phyloP scores from a whole-genome alignment of 1,140 invertebrate species.

The Phenacoccus solenopsis region DNA sequence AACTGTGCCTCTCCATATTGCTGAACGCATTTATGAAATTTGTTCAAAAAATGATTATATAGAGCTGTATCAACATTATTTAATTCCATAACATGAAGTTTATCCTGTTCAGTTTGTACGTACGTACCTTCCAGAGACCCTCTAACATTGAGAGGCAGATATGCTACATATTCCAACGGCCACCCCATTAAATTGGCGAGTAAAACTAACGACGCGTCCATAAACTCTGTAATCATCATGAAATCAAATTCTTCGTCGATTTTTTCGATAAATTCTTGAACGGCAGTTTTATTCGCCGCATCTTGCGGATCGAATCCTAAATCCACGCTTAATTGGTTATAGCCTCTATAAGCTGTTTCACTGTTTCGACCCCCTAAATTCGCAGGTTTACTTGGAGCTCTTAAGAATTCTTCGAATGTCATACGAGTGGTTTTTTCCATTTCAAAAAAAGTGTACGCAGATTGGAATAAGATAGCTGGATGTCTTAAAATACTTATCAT shows the following conservation, averaged over 20 bases:
- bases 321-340: slow-evolving; percentile 32
- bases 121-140: neutral
- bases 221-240: slow-evolving; percentile 40
- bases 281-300: slow-evolving; percentile 24
- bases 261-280: slow-evolving; percentile 27
- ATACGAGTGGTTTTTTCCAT: slow-evolving; percentile 18
- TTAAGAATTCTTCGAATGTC: too few species aligned
- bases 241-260: slow-evolving; percentile 37
- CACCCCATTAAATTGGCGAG: slow-evolving; percentile 38
- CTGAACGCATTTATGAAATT: neutral
- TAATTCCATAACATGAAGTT: neutral
- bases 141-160: slow-evolving; percentile 31
- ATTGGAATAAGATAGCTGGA: too few species aligned
- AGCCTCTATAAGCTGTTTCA: too few species aligned
- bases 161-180: slow-evolving; percentile 36
- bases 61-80: neutral
- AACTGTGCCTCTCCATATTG: slow-evolving; percentile 25
- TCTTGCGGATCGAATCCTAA: slow-evolving; percentile 30
- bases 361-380: neutral
- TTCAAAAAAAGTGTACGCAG: slow-evolving; percentile 25
- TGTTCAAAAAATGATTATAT: neutral
- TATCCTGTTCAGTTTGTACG: neutral
- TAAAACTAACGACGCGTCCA: slow-evolving; percentile 41
- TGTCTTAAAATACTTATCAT: too few species aligned
- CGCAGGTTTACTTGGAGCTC: too few species aligned